Base-by-base conservation (phyloP, 2,113 vertebrate genomes). In the Struthio camelus region DNA sequence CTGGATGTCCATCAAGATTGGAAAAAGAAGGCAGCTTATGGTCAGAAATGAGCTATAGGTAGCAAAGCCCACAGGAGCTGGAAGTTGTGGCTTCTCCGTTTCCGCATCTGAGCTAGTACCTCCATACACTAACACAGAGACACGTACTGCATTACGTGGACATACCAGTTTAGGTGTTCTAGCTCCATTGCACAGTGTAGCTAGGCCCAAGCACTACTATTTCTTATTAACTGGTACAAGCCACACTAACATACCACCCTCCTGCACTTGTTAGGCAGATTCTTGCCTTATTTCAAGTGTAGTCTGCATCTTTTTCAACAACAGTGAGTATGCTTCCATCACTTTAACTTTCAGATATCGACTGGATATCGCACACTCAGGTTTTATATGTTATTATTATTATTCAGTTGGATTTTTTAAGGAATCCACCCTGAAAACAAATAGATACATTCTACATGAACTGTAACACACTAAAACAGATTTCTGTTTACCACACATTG, bases 111-210 rank as follows among this genome's bases (percentile, higher is more conserved):
- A 23, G 7, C 85, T 30, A 51, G 27, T 8, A 58, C 14, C 56
- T 51, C 30, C 56, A 48, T 0, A 0, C 24, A 18, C 11, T 2
- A 19, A 19, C 27, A 12, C 1, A 10, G 36, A 54, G 14, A 22
- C 14, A 86, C 16, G 38, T 14, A 2, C 36, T 36, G 51, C 3
- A 15, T 27, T 23, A 36, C 1, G 1, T 1, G 0, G 78, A 50
- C 12, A 30, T 7, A 58, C 19, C 4, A 65, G 34, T 18, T 1
- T 2, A 36, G 38, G 32, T 36, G 20, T 50, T 36, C 42, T 18
- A 44, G 75, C 23, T 40, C 66, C 66, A 32, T 28, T n/a, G 61
- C 44, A 32, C 69, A 17, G 50, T 8, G 6, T 0, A 30, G 34
- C 36, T 13, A 59, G 46, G 42, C 14, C 5, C 66, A 53, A 82